A percentile compares a stretch with the other conserved stretches of the same genome.
Evolutionary conservation across 92 coral and sea anemone genomes (phyloP).

Genomic region (Siderastrea radians): DNA sequence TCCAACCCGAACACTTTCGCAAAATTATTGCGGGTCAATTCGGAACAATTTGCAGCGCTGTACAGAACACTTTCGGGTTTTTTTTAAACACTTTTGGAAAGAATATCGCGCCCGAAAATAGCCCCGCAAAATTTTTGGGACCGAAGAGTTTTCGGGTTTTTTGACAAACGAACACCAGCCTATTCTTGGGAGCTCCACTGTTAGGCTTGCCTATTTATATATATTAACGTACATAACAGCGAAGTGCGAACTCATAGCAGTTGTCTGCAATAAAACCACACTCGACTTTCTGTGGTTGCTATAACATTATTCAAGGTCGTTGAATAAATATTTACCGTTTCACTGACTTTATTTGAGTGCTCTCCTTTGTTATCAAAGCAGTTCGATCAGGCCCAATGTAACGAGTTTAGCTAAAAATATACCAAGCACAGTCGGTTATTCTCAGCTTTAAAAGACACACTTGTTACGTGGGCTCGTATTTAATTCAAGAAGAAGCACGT

Average conservation of each 20-base stretch:
- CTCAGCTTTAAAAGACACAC: not conserved
- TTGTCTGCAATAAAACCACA: not conserved
- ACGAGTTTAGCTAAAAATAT: not conserved
- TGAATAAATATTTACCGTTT: conserved; percentile 37
- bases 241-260: not conserved
- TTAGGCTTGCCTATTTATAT: not conserved
- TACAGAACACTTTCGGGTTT: too few species aligned
- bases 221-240: not conserved
- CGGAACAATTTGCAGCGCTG: too few species aligned
- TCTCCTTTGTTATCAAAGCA: conserved; percentile 21
- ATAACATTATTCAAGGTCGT: conserved; percentile 18
- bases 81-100: too few species aligned
- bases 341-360: conserved; percentile 43
- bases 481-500: not conserved
- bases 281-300: not conserved
- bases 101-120: too few species aligned
- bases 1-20: too few species aligned
- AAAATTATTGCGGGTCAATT: too few species aligned
- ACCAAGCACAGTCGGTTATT: not conserved
- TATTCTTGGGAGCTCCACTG: not conserved
- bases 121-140: too few species aligned
- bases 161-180: too few species aligned
- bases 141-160: too few species aligned
- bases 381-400: not conserved
- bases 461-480: not conserved